Evolutionary conservation across 2,888 invertebrate genomes (phyloP).

Genomic region (Drosophila prolongata): DNA sequence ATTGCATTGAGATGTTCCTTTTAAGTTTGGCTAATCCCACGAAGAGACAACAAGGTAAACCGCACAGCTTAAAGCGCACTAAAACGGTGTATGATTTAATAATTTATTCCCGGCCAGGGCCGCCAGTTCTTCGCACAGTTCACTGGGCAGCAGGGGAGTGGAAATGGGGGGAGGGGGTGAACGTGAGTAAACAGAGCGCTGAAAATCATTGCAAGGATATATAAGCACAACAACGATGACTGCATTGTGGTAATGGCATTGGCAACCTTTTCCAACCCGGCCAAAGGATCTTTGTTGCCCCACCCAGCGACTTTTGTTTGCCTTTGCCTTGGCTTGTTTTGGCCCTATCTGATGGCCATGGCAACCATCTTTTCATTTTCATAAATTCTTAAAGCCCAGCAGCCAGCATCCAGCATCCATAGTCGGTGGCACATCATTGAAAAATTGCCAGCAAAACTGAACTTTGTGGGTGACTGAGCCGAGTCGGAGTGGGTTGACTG

Average conservation of each 20-base stretch:
- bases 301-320: slow-evolving; percentile 32
- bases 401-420: background rate
- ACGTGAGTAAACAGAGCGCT: slow-evolving; percentile 71
- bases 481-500: slow-evolving; percentile 9
- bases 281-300: slow-evolving; percentile 27
- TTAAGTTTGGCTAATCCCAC: background rate
- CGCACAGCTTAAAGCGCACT: slow-evolving; percentile 47
- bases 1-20: background rate
- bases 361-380: slow-evolving; percentile 61
- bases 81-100: slow-evolving; percentile 71
- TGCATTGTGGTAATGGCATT: slow-evolving; percentile 73
- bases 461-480: slow-evolving; percentile 36
- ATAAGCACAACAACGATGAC: slow-evolving; percentile 42
- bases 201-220: slow-evolving; percentile 74
- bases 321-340: slow-evolving; percentile 20
- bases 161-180: background rate
- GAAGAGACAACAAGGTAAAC: slow-evolving; percentile 1
- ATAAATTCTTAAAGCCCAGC: slow-evolving; percentile 68
- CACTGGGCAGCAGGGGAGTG: slow-evolving; percentile 54
- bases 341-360: slow-evolving; percentile 52
- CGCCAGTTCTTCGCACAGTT: slow-evolving; percentile 56
- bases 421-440: slow-evolving; percentile 50
- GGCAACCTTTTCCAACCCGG: slow-evolving; percentile 57
- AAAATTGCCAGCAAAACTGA: slow-evolving; percentile 54
- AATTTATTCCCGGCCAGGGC: slow-evolving; percentile 73